A percentile compares a stretch with the other conserved stretches of the same genome.
Conservation (phyloP, 2,888 invertebrate genomes). For the Orgyia antiqua region DNA sequence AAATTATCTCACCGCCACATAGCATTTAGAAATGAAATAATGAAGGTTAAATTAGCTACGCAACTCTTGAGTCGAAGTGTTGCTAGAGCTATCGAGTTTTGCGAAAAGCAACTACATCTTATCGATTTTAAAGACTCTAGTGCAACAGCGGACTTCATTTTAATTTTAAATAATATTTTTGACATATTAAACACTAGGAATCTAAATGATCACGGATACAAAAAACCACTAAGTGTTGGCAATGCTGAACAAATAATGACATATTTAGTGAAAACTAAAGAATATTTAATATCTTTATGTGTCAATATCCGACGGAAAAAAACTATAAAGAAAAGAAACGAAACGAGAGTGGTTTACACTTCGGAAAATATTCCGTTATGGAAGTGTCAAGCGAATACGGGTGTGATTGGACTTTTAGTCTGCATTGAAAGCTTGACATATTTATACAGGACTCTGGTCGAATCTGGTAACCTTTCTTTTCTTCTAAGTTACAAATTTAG, state of each 20-base stretch:
- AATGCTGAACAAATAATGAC: conserved; percentile 1
- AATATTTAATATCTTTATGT: conserved; percentile 1
- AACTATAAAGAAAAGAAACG: neutral
- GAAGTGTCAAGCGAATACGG: neutral
- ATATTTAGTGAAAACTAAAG: neutral
- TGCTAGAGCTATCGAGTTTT: neutral
- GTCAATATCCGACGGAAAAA: neutral
- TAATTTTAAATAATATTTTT: conserved; percentile 5
- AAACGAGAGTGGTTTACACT: neutral
- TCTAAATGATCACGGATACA: neutral
- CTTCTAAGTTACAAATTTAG: conserved; percentile 7
- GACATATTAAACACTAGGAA: conserved; percentile 8
- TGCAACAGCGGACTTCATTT: conserved; percentile 2
- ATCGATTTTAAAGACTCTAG: neutral
- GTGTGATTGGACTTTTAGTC: neutral
- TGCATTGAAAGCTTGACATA: conserved; percentile 1
- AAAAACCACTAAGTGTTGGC: conserved; percentile 1
- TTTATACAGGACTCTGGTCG: conserved; percentile 1
- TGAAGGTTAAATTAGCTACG: too few species aligned
- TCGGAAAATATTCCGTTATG: neutral
- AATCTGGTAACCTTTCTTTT: conserved; percentile 1
- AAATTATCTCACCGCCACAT: too few species aligned
- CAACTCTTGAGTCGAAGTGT: conserved; percentile 4
- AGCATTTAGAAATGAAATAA: too few species aligned
- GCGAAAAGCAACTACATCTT: neutral